Percentiles rank a stretch among this genome's conserved stretches.
These are phyloP conservation scores for Xenops minutus DNA, from an alignment of 2,797 vertebrate species.

Conservation along the genomic window DNA sequence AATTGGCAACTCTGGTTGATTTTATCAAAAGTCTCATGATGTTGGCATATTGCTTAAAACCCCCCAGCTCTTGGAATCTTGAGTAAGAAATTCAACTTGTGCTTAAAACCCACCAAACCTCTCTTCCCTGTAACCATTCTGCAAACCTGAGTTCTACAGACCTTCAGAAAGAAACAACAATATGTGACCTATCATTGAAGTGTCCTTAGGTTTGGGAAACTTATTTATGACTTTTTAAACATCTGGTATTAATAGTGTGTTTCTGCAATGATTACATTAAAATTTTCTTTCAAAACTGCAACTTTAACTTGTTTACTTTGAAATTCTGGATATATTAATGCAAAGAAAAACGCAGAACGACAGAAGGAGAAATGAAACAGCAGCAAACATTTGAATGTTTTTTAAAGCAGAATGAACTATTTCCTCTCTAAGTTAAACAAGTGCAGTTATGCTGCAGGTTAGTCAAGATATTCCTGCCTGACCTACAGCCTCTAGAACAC, in stretches of 20 bases:
- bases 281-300: background rate
- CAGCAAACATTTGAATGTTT: background rate
- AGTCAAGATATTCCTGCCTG: background rate
- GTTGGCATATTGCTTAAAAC: background rate
- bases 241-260: conserved; percentile 31
- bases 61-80: background rate
- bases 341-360: background rate
- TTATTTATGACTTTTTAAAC: background rate
- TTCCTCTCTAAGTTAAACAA: background rate
- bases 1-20: background rate
- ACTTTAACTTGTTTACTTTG: conserved; percentile 6
- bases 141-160: background rate
- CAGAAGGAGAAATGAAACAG: conserved; percentile 13
- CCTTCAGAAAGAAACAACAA: background rate
- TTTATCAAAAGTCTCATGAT: conserved; percentile 9
- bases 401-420: background rate
- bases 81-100: background rate
- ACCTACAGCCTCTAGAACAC: background rate
- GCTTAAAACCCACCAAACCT: background rate
- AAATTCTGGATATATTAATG: conserved; percentile 11
- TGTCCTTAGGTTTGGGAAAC: background rate
- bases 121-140: background rate
- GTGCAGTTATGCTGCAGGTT: background rate
- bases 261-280: background rate
- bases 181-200: background rate